Evolutionary conservation across 2,888 invertebrate species (phyloP), one percentile per base, ranked within the genome.

Genomic region (Geotrupes spiniger): DNA sequence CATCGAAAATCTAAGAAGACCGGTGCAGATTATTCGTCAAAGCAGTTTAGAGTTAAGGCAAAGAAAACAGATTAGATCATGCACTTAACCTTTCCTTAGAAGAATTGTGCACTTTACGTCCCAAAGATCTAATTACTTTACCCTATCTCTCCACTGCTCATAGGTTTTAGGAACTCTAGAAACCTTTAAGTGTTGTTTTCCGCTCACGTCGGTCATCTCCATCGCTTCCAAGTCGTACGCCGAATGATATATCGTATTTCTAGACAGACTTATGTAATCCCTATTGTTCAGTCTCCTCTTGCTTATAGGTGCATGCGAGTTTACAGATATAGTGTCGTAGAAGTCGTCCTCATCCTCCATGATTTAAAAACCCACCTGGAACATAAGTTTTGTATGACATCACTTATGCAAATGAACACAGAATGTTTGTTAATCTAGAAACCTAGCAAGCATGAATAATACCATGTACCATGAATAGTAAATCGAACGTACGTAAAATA

Each of bases 61-160:
- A 57, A 46, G 50, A 46, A 33, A 33, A 33, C 33, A 33, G 33
- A 33, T 9, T 15, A 14, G 15, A 15, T 33, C 15, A 33, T 14
- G 36, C 26, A 25, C 15, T 27, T 14, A 39, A 38, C 21, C 40
- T 39, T 40, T 33, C 39, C 40, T 11, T 17, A 40, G 31, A 41
- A 39, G 36, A 36, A 41, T 40, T 31, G 16, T 27, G 31, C n/a
- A 11, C 11, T 38, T 37, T 28, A 25, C 36, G 12, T 33, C 25
- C 29, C 27, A 49, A 56, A 14, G 14, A 33, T 33, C 15, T 11
- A 33, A 33, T 14, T 14, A 12, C 60, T 63, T 71, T 80, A 80
- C 79, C 80, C 78, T 77, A 76, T 76, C 74, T 74, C 77, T 78
- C 80, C 79, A 80, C 74, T 79, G 78, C 72, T 75, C 74, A 74